Evolutionary conservation across 1,140 invertebrate genomes (phyloP), one percentile per base, ranked within the genome.

Genomic region (Macrostomum lignano): DNA sequence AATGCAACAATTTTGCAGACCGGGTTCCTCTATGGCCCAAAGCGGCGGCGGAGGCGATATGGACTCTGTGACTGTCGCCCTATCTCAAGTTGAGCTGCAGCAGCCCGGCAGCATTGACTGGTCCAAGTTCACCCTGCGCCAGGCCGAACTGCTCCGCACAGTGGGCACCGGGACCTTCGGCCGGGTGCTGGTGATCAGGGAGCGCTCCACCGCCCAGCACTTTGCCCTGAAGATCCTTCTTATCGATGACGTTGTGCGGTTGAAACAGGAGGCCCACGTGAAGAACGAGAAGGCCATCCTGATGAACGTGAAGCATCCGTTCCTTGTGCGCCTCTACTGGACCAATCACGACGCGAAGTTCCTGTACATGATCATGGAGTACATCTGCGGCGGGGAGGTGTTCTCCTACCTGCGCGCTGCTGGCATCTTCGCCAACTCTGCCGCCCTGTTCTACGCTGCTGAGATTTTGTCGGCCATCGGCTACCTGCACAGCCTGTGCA

Each of bases 241-340:
- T 20, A 77, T 88, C 55, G 66, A 72, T 21, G 77, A 84, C 52
- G 74, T 91, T 21, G 77, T 91, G 44, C 65, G 75, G 46, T 59
- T 86, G 32, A 86, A 86, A 55, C 59, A 62, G 42, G 73, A 79
- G 31, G 78, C 86, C 46, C 79, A 91, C 52, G 78, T 86, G 13
- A 77, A 75, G 58, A 86, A 82, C 51, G 79, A 88, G 57, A 79
- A 81, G 48, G 71, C 69, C 42, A 81, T 88, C 42, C 63, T 91
- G 28, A 63, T 70, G 37, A 36, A 46, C 58, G 71, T 86, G 32
- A 67, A 70, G 40, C 79, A 88, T 65, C 81, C 81, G 33, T 88
- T 88, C 55, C 73, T 88, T 39, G 76, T 91, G 17, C 75, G 76
- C 50, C 64, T 88, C 78, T 86, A 65, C 40, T 88, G 79, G 76